A percentile compares a stretch with the other conserved stretches of the same genome.
phyloP scores from a whole-genome alignment of 2,113 vertebrate species.

The Ictalurus punctatus region DNA sequence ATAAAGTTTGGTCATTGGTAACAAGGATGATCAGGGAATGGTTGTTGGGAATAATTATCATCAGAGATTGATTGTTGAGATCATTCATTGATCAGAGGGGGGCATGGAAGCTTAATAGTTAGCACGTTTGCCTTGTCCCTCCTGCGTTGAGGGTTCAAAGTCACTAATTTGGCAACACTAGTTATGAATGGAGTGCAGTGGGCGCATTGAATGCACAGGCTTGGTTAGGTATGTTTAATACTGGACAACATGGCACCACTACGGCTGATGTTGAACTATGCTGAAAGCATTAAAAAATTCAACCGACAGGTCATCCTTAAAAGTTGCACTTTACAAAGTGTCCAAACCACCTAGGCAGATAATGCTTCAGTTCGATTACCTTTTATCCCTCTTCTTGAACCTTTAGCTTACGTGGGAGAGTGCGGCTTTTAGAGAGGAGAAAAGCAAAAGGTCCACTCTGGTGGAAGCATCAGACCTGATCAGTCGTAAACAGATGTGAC shows the following conservation, averaged over 20 bases:
- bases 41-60: neutral
- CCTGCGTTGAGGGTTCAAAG: too few relatives aligned
- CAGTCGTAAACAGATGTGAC: conserved; percentile 42
- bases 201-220: neutral
- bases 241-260: neutral
- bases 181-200: neutral
- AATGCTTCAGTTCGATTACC: neutral
- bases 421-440: neutral
- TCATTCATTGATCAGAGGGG: neutral
- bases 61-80: neutral
- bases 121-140: too few relatives aligned
- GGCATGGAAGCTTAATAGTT: too few relatives aligned
- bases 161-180: neutral
- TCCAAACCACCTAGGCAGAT: neutral
- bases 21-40: neutral
- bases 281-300: too few relatives aligned
- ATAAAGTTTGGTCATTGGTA: neutral
- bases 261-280: neutral
- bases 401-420: conserved; percentile 1
- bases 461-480: conserved; percentile 44
- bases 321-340: conserved; percentile 3
- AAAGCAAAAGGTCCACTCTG: conserved; percentile 7
- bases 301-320: neutral
- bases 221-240: too few relatives aligned
- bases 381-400: neutral